A percentile compares a stretch with the other conserved stretches of the same genome.
Evolutionary conservation across 2,797 vertebrate species (phyloP).

Genomic region (Peromyscus attwateri): DNA sequence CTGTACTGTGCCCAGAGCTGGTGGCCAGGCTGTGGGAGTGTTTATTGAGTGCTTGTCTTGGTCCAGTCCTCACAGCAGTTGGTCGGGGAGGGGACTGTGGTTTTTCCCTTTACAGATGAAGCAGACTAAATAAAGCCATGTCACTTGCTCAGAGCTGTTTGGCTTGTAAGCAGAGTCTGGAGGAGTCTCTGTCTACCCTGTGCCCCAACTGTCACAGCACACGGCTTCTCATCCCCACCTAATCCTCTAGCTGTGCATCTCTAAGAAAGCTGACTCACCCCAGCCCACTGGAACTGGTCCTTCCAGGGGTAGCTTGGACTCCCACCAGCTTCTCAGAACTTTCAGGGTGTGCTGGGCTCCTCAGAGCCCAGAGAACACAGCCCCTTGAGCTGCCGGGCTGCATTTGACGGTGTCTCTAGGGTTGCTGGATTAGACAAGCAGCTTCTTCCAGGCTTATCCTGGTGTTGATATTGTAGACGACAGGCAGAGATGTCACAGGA

Average conservation of each 20-base stretch:
- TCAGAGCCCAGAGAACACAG: not conserved
- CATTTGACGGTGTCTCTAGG: too few relatives aligned
- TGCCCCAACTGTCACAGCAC: not conserved
- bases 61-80: not conserved
- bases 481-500: not conserved
- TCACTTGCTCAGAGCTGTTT: not conserved
- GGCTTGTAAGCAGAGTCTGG: not conserved
- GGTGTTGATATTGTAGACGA: fast-evolving
- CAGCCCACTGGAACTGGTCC: not conserved
- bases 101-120: not conserved
- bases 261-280: not conserved
- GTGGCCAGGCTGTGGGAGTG: not conserved
- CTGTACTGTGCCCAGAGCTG: fast-evolving
- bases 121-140: not conserved
- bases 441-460: not conserved
- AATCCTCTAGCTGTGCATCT: not conserved
- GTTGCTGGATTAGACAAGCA: not conserved
- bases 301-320: too few relatives aligned
- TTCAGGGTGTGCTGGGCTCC: not conserved
- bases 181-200: not conserved
- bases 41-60: not conserved
- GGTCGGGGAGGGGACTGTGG: not conserved
- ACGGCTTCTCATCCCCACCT: not conserved
- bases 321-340: not conserved
- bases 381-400: not conserved